Evolutionary conservation across 2,797 vertebrate species (phyloP).

Genomic region (Manis javanica): DNA sequence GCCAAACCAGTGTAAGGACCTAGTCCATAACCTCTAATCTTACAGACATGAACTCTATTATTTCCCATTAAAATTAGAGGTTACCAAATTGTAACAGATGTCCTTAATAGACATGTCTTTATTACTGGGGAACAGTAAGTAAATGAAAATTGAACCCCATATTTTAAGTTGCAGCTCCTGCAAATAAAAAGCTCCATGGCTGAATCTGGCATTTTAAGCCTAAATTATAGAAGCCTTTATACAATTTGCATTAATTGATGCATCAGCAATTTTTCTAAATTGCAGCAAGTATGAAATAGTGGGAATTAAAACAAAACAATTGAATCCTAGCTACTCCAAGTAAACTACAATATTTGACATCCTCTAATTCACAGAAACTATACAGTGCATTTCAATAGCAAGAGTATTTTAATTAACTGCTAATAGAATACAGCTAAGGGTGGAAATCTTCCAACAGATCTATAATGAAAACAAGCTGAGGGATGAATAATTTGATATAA

Average conservation of each 20-base stretch:
- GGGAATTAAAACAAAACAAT: slow-evolving; percentile 56
- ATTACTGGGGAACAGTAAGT: slow-evolving; percentile 87
- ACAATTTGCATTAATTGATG: slow-evolving; percentile 84
- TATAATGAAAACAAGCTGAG: slow-evolving; percentile 77
- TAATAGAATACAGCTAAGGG: slow-evolving; percentile 53
- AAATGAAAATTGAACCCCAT: slow-evolving; percentile 88
- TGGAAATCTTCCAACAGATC: slow-evolving; percentile 71
- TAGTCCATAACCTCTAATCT: slow-evolving; percentile 89
- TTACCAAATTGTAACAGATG: slow-evolving; percentile 89
- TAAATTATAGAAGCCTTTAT: slow-evolving; percentile 85
- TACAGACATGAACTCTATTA: slow-evolving; percentile 88
- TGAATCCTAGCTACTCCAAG: slow-evolving; percentile 62
- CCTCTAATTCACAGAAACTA: slow-evolving; percentile 73
- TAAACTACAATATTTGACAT: slow-evolving; percentile 74
- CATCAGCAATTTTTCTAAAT: slow-evolving; percentile 84
- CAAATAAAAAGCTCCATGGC: slow-evolving; percentile 82
- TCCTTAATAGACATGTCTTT: slow-evolving; percentile 86
- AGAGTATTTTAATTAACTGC: slow-evolving; percentile 82
- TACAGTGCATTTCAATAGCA: slow-evolving; percentile 73
- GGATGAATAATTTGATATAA: slow-evolving; percentile 50
- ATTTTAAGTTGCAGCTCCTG: slow-evolving; percentile 85
- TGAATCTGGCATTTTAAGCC: slow-evolving; percentile 84
- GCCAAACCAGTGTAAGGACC: slow-evolving; percentile 86
- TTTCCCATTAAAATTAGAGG: slow-evolving; percentile 91
- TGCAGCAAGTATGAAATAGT: slow-evolving; percentile 78